phyloP scores from a whole-genome alignment of 2,888 invertebrate species.

The Drosophila koepferae region DNA sequence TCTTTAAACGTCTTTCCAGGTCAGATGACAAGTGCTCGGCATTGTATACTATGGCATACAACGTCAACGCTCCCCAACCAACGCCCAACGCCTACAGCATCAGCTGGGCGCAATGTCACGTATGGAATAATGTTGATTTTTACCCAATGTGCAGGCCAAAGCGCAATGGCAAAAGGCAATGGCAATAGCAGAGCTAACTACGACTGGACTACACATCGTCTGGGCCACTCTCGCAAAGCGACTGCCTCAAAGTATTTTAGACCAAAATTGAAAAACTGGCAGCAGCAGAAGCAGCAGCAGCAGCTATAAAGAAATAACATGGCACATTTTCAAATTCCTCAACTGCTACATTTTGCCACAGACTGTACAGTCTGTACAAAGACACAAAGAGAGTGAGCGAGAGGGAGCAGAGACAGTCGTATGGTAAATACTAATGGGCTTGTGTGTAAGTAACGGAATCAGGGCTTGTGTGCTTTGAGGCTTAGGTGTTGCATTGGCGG shows the following conservation, averaged over 20 bases:
- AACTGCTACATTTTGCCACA: slow-evolving; percentile 42
- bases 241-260: slow-evolving; percentile 38
- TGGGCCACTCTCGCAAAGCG: slow-evolving; percentile 15
- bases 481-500: slow-evolving; percentile 38
- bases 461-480: slow-evolving; percentile 6
- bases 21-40: slow-evolving; percentile 35
- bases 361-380: no score
- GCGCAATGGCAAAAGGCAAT: not conserved
- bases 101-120: slow-evolving; percentile 47
- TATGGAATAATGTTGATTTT: slow-evolving; percentile 59
- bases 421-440: slow-evolving; percentile 22
- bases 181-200: not conserved
- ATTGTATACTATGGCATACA: slow-evolving; percentile 5
- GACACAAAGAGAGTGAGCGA: not conserved
- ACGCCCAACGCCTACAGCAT: slow-evolving; percentile 20
- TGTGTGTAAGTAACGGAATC: slow-evolving; percentile 7
- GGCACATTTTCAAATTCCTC: slow-evolving; percentile 30
- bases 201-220: slow-evolving; percentile 5
- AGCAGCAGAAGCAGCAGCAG: slow-evolving; percentile 17
- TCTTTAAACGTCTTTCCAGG: slow-evolving; percentile 30
- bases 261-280: slow-evolving; percentile 45
- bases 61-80: not conserved
- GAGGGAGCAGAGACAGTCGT: not conserved
- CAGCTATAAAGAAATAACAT: slow-evolving; percentile 41
- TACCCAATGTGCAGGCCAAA: slow-evolving; percentile 27